A percentile compares a stretch with the other conserved stretches of the same genome.
phyloP scores from a whole-genome alignment of 2,888 invertebrate genomes.

The Drosophila affinis region DNA sequence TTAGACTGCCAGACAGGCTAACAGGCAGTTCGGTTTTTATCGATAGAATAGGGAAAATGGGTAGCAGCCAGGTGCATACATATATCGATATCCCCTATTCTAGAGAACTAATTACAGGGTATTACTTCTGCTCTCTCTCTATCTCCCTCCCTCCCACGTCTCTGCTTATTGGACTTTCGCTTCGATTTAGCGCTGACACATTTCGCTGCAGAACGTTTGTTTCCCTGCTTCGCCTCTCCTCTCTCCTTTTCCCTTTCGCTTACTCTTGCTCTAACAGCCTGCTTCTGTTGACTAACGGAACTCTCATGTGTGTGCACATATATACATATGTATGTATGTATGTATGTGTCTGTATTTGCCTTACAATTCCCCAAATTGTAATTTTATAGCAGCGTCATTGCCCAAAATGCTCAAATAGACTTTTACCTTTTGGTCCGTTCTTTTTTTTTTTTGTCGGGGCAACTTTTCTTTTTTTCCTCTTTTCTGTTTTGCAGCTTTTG shows the following conservation, averaged over 20 bases:
- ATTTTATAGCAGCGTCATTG: slow-evolving; percentile 78
- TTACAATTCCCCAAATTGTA: slow-evolving; percentile 77
- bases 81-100: no score
- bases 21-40: no score
- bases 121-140: not conserved
- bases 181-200: slow-evolving; percentile 77
- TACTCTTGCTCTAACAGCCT: slow-evolving; percentile 2
- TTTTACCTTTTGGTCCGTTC: slow-evolving; percentile 57
- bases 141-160: slow-evolving; percentile 1
- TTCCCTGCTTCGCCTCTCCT: slow-evolving; percentile 2
- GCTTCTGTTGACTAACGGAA: slow-evolving; percentile 58
- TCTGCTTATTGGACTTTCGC: slow-evolving; percentile 61
- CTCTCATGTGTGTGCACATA: slow-evolving; percentile 30
- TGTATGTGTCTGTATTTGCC: slow-evolving; percentile 59
- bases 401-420: slow-evolving; percentile 76
- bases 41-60: no score
- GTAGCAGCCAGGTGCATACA: no score
- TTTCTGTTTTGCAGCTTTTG: not conserved
- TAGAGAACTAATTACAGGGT: not conserved
- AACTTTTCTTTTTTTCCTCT: slow-evolving; percentile 26
- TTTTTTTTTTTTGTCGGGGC: slow-evolving; percentile 52
- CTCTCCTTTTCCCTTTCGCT: not conserved
- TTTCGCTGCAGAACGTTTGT: slow-evolving; percentile 55
- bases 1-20: no score
- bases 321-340: slow-evolving; percentile 15